Percentiles rank a stretch among this genome's conserved stretches.
Evolutionary conservation across 2,113 vertebrate genomes (phyloP).

Genomic region (Pogonocichla stellata): DNA sequence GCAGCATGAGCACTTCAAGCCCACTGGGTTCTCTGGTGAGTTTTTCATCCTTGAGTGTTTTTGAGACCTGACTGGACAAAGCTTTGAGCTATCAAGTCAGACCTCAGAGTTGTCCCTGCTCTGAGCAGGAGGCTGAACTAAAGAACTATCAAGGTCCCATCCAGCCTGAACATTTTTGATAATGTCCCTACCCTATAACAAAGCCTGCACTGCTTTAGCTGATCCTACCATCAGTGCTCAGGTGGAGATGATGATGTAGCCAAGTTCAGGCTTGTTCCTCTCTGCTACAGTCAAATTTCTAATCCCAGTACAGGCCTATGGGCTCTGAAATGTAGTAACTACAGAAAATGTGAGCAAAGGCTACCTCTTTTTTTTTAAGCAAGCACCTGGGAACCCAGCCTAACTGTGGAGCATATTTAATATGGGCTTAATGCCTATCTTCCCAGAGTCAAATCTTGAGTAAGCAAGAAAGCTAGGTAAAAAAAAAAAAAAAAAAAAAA

Average conservation of each 20-base stretch:
- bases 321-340: not conserved
- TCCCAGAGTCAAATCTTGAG: not conserved
- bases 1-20: not conserved
- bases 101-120: not conserved
- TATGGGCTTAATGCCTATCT: not conserved
- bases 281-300: not conserved
- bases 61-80: not conserved
- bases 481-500: not conserved
- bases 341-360: not conserved
- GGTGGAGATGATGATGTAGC: not conserved
- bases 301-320: not conserved
- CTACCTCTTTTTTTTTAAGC: not conserved
- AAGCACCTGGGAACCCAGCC: not conserved
- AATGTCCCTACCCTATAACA: not conserved
- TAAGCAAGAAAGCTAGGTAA: not conserved
- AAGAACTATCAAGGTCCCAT: not conserved
- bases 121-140: not conserved
- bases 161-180: not conserved
- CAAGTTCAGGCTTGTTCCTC: not conserved
- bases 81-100: accelerated
- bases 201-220: not conserved
- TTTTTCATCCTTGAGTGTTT: not conserved
- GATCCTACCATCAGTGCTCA: not conserved
- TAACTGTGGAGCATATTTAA: not conserved
- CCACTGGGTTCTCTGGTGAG: not conserved